A percentile compares a stretch with the other conserved stretches of the same genome.
These are phyloP conservation scores for Hipparchia semele DNA, from an alignment of 2,888 invertebrate genomes.

Conservation along the genomic window DNA sequence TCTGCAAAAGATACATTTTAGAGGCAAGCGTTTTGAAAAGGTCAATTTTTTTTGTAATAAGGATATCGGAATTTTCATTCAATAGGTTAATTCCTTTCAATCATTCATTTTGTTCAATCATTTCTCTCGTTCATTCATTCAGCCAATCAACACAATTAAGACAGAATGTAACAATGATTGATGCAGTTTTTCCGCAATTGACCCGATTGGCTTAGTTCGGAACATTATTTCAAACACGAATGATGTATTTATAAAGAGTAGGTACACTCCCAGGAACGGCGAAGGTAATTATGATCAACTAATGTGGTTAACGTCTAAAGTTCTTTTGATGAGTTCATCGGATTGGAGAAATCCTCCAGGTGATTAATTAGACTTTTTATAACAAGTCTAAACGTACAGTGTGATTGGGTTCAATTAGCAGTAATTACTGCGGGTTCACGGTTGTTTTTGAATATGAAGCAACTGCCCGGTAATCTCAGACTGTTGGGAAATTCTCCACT, in stretches of 20 bases:
- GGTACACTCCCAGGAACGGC: conserved; percentile 66
- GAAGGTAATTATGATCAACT: conserved; percentile 71
- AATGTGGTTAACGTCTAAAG: conserved; percentile 73
- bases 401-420: conserved; percentile 23
- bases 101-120: too few relatives aligned
- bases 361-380: conserved; percentile 59
- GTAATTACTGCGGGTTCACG: conserved; percentile 17
- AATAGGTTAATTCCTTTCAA: too few relatives aligned
- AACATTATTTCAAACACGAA: conserved; percentile 78
- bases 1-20: too few relatives aligned
- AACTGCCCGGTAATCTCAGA: neutral
- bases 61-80: too few relatives aligned
- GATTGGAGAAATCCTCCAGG: conserved; percentile 52
- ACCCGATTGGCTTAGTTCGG: conserved; percentile 36
- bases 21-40: too few relatives aligned
- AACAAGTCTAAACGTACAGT: conserved; percentile 25
- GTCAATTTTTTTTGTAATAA: too few relatives aligned
- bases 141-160: too few relatives aligned
- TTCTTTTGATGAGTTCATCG: conserved; percentile 75
- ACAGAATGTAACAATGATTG: too few relatives aligned
- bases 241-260: conserved; percentile 62
- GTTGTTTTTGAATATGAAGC: conserved; percentile 1
- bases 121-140: too few relatives aligned
- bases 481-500: neutral
- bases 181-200: too few relatives aligned